Conservation (phyloP, 2,113 vertebrate species). For the Anoura caudifer region DNA sequence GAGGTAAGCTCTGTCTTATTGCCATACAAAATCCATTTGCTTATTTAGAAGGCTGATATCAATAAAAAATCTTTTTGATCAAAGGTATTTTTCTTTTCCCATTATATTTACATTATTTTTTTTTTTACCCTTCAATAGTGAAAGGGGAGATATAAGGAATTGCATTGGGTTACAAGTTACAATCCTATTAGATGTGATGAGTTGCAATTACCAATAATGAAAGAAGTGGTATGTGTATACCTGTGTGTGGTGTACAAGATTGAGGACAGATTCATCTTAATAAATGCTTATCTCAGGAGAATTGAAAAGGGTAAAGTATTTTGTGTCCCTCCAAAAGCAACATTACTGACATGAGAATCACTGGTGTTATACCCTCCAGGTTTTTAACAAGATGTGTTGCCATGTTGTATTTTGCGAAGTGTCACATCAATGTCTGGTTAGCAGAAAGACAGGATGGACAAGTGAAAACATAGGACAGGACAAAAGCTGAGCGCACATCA, state of each 20-base stretch:
- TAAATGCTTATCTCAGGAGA: neutral
- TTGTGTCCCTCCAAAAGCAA: neutral
- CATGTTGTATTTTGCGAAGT: neutral
- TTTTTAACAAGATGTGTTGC: neutral
- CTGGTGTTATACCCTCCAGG: neutral
- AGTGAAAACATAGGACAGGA: neutral
- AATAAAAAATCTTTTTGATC: neutral
- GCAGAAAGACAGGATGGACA: neutral
- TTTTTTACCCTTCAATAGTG: neutral
- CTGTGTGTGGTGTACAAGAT: neutral
- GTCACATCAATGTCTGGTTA: neutral
- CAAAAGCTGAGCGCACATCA: no score
- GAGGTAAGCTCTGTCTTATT: conserved; percentile 48
- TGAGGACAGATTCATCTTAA: neutral
- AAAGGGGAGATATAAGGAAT: neutral
- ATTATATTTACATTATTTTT: neutral
- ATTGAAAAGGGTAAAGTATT: neutral
- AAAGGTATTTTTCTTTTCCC: neutral
- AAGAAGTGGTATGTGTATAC: fast-evolving
- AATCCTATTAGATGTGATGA: neutral
- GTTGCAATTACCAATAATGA: fast-evolving
- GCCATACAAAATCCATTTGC: neutral
- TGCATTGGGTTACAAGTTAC: neutral
- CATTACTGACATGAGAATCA: neutral
- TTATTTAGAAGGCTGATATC: conserved; percentile 20